Conservation (phyloP, 1,140 invertebrate species). For the Ephestia elutella region DNA sequence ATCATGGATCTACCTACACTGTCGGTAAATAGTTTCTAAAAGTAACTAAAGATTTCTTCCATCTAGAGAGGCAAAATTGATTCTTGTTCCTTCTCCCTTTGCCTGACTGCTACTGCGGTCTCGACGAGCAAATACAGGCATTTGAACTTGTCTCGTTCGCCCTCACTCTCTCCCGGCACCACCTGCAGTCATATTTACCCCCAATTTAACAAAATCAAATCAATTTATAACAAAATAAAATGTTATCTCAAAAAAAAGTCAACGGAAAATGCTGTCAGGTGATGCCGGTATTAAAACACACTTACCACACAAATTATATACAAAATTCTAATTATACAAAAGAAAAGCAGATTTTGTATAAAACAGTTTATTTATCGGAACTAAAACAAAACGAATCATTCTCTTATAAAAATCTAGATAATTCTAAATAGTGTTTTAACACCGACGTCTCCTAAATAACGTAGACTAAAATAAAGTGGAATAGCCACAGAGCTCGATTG, state of each 20-base stretch:
- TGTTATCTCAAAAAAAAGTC: not conserved
- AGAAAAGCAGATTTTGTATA: conserved; percentile 25
- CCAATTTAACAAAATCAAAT: conserved; percentile 4
- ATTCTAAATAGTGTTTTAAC: conserved; percentile 46
- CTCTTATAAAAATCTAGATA: conserved; percentile 13
- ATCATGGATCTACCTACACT: too few species aligned
- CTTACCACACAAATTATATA: not conserved
- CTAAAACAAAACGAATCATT: conserved; percentile 12
- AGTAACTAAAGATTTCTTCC: not conserved
- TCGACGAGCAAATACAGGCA: conserved; percentile 90
- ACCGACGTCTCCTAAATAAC: conserved; percentile 44
- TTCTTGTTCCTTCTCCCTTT: conserved; percentile 79
- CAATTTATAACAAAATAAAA: not conserved
- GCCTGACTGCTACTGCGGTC: conserved; percentile 86
- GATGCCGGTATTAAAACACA: conserved; percentile 66
- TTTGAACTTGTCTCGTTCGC: conserved; percentile 86
- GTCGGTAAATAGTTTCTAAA: too few species aligned
- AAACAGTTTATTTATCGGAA: conserved; percentile 45
- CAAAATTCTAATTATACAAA: conserved; percentile 19
- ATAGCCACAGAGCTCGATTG: not conserved
- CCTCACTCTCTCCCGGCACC: conserved; percentile 52
- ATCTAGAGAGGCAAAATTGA: conserved; percentile 28
- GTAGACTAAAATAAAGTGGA: not conserved
- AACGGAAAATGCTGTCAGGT: conserved; percentile 49
- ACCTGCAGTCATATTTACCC: conserved; percentile 39